These are phyloP conservation scores for Zootermopsis nevadensis DNA, from an alignment of 2,888 invertebrate genomes.

Conservation along the genomic window DNA sequence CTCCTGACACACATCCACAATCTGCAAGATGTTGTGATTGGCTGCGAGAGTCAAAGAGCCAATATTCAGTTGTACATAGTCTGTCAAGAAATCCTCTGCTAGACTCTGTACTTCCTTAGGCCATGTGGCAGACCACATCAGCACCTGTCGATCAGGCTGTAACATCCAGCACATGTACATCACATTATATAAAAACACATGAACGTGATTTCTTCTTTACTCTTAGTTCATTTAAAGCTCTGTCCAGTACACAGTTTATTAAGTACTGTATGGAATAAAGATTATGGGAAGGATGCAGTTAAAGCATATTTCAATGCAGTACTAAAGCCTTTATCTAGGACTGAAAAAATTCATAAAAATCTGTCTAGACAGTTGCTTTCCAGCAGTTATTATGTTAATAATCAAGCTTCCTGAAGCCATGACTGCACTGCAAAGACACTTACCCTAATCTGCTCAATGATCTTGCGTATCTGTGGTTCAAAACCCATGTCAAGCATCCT, in stretches of 20 bases:
- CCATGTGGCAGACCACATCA: constrained; percentile 99
- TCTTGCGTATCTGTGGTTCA: constrained; percentile 95
- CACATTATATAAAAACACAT: background rate
- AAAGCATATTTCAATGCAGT: no score
- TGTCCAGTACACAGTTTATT: no score
- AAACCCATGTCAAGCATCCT: constrained; percentile 99
- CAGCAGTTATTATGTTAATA: no score
- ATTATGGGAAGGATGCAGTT: no score
- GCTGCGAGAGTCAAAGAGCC: constrained; percentile 93
- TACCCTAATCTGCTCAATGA: constrained; percentile 89
- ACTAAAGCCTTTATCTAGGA: no score
- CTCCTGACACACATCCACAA: constrained; percentile 93
- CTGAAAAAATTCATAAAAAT: no score
- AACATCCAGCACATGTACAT: constrained; percentile 45
- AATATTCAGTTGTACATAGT: constrained; percentile 97
- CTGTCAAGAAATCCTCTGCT: constrained; percentile 95
- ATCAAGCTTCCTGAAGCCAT: no score
- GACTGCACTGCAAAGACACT: constrained; percentile 53
- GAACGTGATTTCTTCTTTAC: no score
- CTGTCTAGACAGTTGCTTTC: no score
- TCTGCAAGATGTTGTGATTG: constrained; percentile 93
- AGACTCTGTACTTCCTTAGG: constrained; percentile 96
- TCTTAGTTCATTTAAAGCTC: no score
- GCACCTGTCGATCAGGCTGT: constrained; percentile 87
- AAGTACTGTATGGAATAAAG: no score